phyloP scores from a whole-genome alignment of 53 echinoderm and acorn worm species.

The Arbacia lixula region DNA sequence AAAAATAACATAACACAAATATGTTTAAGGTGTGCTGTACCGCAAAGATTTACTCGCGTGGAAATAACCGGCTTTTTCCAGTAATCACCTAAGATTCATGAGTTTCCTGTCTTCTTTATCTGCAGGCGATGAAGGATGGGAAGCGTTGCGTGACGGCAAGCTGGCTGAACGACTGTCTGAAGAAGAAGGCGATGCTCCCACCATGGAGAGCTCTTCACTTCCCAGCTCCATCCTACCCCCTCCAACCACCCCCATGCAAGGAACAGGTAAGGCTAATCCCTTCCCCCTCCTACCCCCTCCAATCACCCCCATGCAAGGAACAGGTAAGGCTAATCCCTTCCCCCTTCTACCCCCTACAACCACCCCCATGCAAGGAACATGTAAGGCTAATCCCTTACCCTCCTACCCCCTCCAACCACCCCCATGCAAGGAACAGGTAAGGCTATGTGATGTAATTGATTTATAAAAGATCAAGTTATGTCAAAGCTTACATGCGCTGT shows the following conservation, averaged over 20 bases:
- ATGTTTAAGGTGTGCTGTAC: too few relatives aligned
- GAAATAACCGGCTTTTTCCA: too few relatives aligned
- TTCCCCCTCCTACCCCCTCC: conserved; percentile 73
- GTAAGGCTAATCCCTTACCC: conserved; percentile 69
- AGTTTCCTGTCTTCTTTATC: too few relatives aligned
- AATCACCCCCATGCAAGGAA: conserved; percentile 73
- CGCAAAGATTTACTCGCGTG: too few relatives aligned
- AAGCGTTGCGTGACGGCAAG: conserved; percentile 94
- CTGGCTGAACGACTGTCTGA: conserved; percentile 96
- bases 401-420: conserved; percentile 82
- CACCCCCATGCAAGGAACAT: conserved; percentile 88
- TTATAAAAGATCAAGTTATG: too few relatives aligned
- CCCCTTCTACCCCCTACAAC: conserved; percentile 77
- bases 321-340: conserved; percentile 74
- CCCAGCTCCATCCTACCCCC: conserved; percentile 82
- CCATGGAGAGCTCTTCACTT: conserved; percentile 97
- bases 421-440: conserved; percentile 92
- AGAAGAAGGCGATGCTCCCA: conserved; percentile 86
- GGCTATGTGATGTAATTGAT: too few relatives aligned
- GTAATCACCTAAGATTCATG: too few relatives aligned
- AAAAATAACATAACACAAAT: too few relatives aligned
- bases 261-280: conserved; percentile 82
- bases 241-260: conserved; percentile 83
- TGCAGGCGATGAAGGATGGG: conserved; percentile 92
- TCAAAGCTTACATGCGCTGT: too few relatives aligned